Evolutionary conservation across 2,113 vertebrate species (phyloP), one percentile per base, ranked within the genome.

Genomic region (Aegotheles bennettii): DNA sequence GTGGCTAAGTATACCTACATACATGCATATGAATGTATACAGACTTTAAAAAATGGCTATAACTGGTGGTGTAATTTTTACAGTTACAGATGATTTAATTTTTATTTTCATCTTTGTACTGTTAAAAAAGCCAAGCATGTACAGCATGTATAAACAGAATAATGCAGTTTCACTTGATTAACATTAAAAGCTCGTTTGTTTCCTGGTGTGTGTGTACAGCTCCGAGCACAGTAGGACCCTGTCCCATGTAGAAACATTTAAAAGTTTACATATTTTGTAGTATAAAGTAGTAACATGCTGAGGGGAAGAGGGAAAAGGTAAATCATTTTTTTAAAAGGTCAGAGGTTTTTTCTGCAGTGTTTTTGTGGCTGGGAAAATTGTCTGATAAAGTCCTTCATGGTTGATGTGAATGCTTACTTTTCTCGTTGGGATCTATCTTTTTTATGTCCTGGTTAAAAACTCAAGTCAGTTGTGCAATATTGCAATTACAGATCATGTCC

Each of bases 401-500:
- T 20, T 79, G 47, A 43, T 87, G 75, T 69, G 24, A 54, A 31
- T 47, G 26, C 61, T 87, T 88, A 53, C 43, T 64, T 81, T 51
- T 40, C 61, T 75, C 0, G 0, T 50, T 60, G 63, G 18, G 19
- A 51, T 86, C 71, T 79, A 1, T 82, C 9, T 56, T 91, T 75
- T 92, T 70, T 60, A 28, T 47, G 18, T 90, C 45, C 31, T 45
- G 47, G n/a, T 65, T 83, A 65, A 69, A 95, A 85, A 50, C 63
- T 53, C 1, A 0, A 63, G 67, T 73, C 33, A 38, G 18, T 68
- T 84, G 25, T 77, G 43, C 0, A 1, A 12, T 76, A 64, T 12
- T 0, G 0, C 68, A 68, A 11, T 75, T 82, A 19, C 6, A n/a
- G 4, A 7, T n/a, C 1, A 0, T 28, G 23, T 81, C 48, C 0